These are phyloP conservation scores for Auanema freiburgensis DNA, from an alignment of 2,888 invertebrate species.

Conservation along the genomic window DNA sequence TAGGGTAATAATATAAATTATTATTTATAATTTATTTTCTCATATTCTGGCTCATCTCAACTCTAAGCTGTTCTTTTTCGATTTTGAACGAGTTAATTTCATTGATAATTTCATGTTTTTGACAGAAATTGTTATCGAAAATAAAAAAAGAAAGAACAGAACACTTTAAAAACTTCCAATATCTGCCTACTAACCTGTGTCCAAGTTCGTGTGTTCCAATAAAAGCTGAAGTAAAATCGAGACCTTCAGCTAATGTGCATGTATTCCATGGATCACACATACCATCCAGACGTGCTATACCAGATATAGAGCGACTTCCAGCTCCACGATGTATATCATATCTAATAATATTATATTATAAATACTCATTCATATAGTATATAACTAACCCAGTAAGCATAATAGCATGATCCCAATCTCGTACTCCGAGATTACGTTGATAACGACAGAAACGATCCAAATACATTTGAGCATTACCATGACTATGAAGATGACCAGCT, in stretches of 20 bases:
- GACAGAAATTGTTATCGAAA: too few relatives aligned
- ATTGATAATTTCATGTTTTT: too few relatives aligned
- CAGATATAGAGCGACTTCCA: conserved; percentile 62
- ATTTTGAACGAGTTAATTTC: too few relatives aligned
- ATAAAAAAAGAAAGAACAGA: too few relatives aligned
- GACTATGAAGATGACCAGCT: conserved; percentile 59
- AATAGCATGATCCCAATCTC: conserved; percentile 64
- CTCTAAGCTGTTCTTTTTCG: too few relatives aligned
- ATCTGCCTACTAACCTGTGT: conserved; percentile 44
- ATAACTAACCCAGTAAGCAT: conserved; percentile 58
- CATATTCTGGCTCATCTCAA: too few relatives aligned
- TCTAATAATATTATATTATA: too few relatives aligned
- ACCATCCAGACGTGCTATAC: conserved; percentile 63
- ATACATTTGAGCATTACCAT: conserved; percentile 63
- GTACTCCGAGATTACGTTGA: conserved; percentile 54
- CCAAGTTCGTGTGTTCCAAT: conserved; percentile 64
- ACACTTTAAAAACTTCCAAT: too few relatives aligned
- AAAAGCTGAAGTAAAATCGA: conserved; percentile 64
- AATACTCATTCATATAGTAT: neutral
- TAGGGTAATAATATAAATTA: too few relatives aligned
- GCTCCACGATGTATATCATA: conserved; percentile 62
- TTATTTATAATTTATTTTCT: too few relatives aligned
- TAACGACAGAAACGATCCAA: conserved; percentile 63
- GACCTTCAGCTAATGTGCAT: conserved; percentile 63
- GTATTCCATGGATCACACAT: conserved; percentile 64